Percentiles rank a stretch among this genome's conserved stretches.
Evolutionary conservation across 2,797 vertebrate genomes (phyloP).

Genomic region (Manis pentadactyla): DNA sequence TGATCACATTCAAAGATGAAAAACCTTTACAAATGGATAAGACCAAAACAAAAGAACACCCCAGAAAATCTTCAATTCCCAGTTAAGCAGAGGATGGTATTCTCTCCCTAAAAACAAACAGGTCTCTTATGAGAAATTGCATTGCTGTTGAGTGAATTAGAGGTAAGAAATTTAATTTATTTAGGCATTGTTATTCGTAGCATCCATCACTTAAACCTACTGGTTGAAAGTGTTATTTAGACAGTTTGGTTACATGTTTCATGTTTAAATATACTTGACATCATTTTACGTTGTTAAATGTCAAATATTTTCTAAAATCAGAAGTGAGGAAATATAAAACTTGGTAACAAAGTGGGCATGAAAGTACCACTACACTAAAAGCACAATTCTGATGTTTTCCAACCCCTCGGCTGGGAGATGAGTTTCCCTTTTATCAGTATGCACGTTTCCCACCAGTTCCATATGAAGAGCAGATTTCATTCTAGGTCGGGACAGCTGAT

Average conservation of each 20-base stretch:
- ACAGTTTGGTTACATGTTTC: neutral
- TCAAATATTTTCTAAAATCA: neutral
- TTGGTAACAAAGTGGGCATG: neutral
- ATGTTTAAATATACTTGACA: neutral
- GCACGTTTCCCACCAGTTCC: neutral
- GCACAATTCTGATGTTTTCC: neutral
- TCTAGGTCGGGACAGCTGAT: neutral
- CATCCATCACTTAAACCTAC: neutral
- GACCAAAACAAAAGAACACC: neutral
- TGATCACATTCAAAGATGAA: constrained; percentile 41
- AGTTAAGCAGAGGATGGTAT: neutral
- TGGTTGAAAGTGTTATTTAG: neutral
- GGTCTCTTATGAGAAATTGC: neutral
- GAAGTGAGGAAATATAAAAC: neutral
- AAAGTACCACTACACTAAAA: neutral
- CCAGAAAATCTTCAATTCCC: neutral
- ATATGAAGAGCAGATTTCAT: neutral
- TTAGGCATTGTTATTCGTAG: neutral
- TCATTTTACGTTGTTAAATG: neutral
- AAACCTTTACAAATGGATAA: constrained; percentile 46
- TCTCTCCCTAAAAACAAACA: neutral
- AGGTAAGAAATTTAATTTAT: neutral
- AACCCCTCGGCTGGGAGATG: neutral
- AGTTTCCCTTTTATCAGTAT: neutral
- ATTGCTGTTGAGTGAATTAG: neutral